Base-by-base conservation (phyloP, 1,140 invertebrate genomes). In the Macrotrachela quadricornifera region DNA sequence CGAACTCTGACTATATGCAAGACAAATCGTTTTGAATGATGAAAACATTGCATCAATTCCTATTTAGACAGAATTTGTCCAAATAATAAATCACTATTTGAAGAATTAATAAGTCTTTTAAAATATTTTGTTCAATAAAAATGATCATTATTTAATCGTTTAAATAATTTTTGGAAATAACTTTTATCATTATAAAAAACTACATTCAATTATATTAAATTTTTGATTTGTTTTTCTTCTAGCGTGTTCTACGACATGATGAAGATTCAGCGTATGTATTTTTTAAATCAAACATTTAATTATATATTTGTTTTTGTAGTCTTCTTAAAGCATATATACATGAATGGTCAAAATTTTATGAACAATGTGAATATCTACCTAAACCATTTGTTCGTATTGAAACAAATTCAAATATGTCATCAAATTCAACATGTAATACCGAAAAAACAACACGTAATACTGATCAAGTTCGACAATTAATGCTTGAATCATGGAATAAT, bases 401-500 rank as follows among this genome's bases (percentile, higher is more conserved):
- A 73, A 16, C 39, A 15, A 53, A 48, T 30, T 15, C 78, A 17
- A 71, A 74, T 43, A 4, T 18, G 10, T 21, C 9, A 40, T 36
- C 39, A 40, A 16, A 42, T 16, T 8, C 16, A 30, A 15, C 38
- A 14, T 14, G 2, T 41, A 48, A 8, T 0, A 14, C 17, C 6
- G 30, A 53, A 36, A 42, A 21, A 4, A 47, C 18, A 38, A 40
- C 30, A 11, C 18, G 40, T 36, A 38, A 46, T 11, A 49, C 30
- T 14, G 21, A 30, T 30, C 45, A 50, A 54, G 45, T 58, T 50
- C 58, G 61, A 44, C 76, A 94, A 78, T 69, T 95, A 47, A 95
- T 96, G 91, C 73, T 95, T 57, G 88, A 94, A 67, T 88, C 81
- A 59, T 96, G 91, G 91, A 94, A 94, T 74, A 79, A 85, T 65